phyloP scores from a whole-genome alignment of 2,797 vertebrate species.

The Lindbergichthys nudifrons region DNA sequence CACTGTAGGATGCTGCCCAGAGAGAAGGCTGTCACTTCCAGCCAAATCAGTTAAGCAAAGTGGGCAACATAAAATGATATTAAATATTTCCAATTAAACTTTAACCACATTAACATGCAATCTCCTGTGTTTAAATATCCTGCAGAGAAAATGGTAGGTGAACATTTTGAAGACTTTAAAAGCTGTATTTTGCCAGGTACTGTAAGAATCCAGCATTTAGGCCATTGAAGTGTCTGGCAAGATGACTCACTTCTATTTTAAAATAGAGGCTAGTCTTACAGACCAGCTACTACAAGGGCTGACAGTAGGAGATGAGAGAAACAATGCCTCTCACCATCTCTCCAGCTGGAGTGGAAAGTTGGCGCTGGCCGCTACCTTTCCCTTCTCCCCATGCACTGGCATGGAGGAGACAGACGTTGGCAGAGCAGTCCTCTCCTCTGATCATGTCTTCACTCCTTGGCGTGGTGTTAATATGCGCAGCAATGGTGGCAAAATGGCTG shows the following conservation, averaged over 20 bases:
- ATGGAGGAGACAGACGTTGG: constrained; percentile 62
- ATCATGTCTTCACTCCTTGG: constrained; percentile 76
- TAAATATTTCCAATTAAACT: not conserved
- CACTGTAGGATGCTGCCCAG: constrained; percentile 62
- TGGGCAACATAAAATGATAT: not conserved
- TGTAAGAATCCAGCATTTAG: constrained; percentile 33
- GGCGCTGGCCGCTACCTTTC: constrained; percentile 68
- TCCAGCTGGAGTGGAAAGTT: constrained; percentile 83
- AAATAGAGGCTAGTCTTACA: constrained; percentile 43
- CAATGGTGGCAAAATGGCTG: constrained; percentile 54
- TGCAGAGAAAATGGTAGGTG: constrained; percentile 8
- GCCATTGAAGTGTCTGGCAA: constrained; percentile 41
- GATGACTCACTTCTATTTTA: constrained; percentile 49
- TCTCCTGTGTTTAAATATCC: not conserved
- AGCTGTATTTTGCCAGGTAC: not conserved
- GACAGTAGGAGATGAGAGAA: constrained; percentile 66
- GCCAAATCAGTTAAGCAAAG: constrained; percentile 7
- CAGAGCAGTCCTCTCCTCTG: constrained; percentile 66
- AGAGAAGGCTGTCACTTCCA: constrained; percentile 27
- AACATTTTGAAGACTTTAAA: constrained; percentile 6
- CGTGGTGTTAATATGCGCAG: constrained; percentile 54
- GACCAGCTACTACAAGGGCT: constrained; percentile 53
- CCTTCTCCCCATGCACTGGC: constrained; percentile 75
- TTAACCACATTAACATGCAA: not conserved
- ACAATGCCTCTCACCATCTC: constrained; percentile 71